A percentile compares a stretch with the other conserved stretches of the same genome.
Conservation (phyloP, 2,888 invertebrate species). For the Sipha maydis region DNA sequence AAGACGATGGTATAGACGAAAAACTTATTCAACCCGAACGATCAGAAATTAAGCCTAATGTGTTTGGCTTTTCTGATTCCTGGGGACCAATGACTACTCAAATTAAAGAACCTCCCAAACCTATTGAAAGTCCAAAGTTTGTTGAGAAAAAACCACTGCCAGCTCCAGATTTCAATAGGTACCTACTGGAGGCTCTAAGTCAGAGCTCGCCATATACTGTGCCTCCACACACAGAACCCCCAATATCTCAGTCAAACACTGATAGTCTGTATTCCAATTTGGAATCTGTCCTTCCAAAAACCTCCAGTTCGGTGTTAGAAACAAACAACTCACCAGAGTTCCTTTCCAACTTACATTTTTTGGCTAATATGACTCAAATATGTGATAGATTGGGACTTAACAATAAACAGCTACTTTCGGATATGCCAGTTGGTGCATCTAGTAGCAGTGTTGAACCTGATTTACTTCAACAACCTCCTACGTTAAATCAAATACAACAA, state of each 20-base stretch:
- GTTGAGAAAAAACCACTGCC: constrained; percentile 59
- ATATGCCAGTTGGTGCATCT: constrained; percentile 54
- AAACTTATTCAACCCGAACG: constrained; percentile 54
- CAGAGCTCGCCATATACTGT: constrained; percentile 49
- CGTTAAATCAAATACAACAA: constrained; percentile 54
- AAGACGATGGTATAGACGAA: constrained; percentile 45
- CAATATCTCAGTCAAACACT: constrained; percentile 55
- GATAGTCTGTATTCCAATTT: constrained; percentile 53
- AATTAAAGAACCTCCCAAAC: constrained; percentile 58
- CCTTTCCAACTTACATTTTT: constrained; percentile 58
- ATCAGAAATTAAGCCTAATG: constrained; percentile 46
- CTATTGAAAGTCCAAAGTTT: constrained; percentile 57
- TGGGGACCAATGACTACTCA: constrained; percentile 49
- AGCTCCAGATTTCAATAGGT: constrained; percentile 53
- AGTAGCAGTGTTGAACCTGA: constrained; percentile 51
- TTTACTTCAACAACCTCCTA: constrained; percentile 58
- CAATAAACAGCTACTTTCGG: constrained; percentile 54
- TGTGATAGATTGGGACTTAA: constrained; percentile 60
- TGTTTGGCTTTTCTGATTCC: constrained; percentile 53
- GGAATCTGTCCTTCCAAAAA: constrained; percentile 60
- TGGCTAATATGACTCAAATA: constrained; percentile 59
- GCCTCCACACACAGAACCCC: constrained; percentile 57
- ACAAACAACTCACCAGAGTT: constrained; percentile 58
- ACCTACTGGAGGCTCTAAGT: constrained; percentile 49
- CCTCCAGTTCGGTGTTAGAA: constrained; percentile 57